phyloP scores from a whole-genome alignment of 2,888 invertebrate genomes.

The Anthoptus insignis region DNA sequence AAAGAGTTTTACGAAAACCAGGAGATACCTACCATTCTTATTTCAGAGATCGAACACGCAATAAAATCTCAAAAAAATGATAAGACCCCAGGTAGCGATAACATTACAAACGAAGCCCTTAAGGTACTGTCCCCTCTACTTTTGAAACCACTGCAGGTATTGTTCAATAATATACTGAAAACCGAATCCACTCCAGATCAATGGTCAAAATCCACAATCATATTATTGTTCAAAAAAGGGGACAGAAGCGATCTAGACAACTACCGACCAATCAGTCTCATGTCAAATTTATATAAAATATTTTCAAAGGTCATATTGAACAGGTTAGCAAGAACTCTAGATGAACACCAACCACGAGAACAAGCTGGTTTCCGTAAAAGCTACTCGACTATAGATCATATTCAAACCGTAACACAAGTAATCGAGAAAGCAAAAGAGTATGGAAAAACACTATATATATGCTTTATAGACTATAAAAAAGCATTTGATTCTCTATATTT shows the following conservation, averaged over 20 bases:
- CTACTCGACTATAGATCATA: constrained; percentile 32
- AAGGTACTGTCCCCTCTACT: no score
- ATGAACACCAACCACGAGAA: neutral
- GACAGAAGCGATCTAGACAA: neutral
- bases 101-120: neutral
- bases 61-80: neutral
- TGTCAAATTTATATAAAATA: neutral
- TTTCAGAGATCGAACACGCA: neutral
- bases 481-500: neutral
- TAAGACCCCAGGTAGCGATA: neutral
- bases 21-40: neutral
- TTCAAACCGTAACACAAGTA: constrained; percentile 25
- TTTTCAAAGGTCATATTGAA: neutral
- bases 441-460: neutral
- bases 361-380: constrained; percentile 31
- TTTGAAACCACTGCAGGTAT: neutral
- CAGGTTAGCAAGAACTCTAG: neutral
- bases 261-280: neutral
- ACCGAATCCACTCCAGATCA: no score
- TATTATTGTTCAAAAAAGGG: no score
- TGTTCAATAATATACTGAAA: neutral
- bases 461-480: neutral
- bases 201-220: no score
- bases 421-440: constrained; percentile 25
- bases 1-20: neutral